Base-by-base conservation (phyloP, 2,888 invertebrate genomes). In the Oxycera nigricornis region DNA sequence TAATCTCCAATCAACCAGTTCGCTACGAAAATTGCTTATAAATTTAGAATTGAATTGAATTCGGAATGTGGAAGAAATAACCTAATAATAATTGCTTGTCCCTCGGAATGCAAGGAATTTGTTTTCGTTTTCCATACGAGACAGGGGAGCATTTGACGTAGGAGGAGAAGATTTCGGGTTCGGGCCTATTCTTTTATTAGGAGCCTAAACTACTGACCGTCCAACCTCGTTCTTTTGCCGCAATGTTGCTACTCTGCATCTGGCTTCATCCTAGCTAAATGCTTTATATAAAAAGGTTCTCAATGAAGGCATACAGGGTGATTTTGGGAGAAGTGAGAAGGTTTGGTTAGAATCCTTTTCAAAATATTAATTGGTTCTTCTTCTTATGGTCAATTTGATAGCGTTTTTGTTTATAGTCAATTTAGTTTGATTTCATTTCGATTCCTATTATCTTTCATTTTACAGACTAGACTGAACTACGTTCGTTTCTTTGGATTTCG, bases 281-380 rank as follows among this genome's bases (percentile, higher is more conserved):
- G 41, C 31, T 31, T 22, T 35, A 35, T 70, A 70, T 70, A 70
- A 70, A 70, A 70, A 55, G 70, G 20, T 70, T 52, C 20, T 30
- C 55, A 55, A 70, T 52, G 70, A 70, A 70, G 70, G 70, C 70
- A 70, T 70, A 70, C 31, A 70, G 70, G 70, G 70, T 70, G 70
- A 70, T 70, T 70, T 70, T n/a, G 55, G 55, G 70, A 55, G 26
- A n/a, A 52, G 55, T 7, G 35, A 62, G 30, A 28, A 70, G 50
- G 17, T 50, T 62, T 62, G 24, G 11, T 55, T 46, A n/a, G 35
- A 3, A n/a, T 17, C 17, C 17, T 46, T 11, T 3, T 46, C 35
- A 35, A 35, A 17, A 11, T 11, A 9, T 50, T 17, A 55, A 55
- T 55, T 55, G 24, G 4, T 55, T 55, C 52, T 4, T 55, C 24